These are phyloP conservation scores for Polietes domitor DNA, from an alignment of 2,888 invertebrate species.

Conservation along the genomic window DNA sequence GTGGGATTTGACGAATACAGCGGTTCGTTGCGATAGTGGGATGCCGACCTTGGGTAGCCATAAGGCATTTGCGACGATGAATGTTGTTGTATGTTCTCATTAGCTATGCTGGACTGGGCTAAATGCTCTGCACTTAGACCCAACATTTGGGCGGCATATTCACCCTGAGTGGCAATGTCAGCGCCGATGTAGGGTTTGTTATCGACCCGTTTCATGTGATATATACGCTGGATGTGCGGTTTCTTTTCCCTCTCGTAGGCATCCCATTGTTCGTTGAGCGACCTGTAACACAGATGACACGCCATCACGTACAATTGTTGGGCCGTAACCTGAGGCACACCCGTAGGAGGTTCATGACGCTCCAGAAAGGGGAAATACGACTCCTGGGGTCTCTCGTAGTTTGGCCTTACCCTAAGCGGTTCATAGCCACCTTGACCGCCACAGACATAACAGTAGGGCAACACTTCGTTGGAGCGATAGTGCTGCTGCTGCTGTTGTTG, in stretches of 20 bases:
- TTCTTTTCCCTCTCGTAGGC: slow-evolving; percentile 92
- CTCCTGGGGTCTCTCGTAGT: slow-evolving; percentile 86
- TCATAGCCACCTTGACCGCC: slow-evolving; percentile 86
- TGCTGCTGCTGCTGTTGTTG: slow-evolving; percentile 63
- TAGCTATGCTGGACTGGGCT: slow-evolving; percentile 72
- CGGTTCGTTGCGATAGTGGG: slow-evolving; percentile 71
- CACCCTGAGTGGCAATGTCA: slow-evolving; percentile 93
- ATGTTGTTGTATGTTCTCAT: slow-evolving; percentile 66
- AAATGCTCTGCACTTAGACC: slow-evolving; percentile 86
- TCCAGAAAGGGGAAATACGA: slow-evolving; percentile 96
- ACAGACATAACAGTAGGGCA: slow-evolving; percentile 86
- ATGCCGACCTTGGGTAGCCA: slow-evolving; percentile 46
- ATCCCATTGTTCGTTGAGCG: slow-evolving; percentile 95
- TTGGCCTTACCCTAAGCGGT: slow-evolving; percentile 85
- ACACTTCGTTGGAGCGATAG: slow-evolving; percentile 54
- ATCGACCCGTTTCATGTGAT: slow-evolving; percentile 95
- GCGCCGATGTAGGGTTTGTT: slow-evolving; percentile 94
- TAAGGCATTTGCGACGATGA: slow-evolving; percentile 53
- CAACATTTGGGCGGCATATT: slow-evolving; percentile 94
- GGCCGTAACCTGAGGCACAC: slow-evolving; percentile 81
- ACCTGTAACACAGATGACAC: slow-evolving; percentile 92
- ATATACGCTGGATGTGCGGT: slow-evolving; percentile 92
- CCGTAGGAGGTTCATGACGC: slow-evolving; percentile 91
- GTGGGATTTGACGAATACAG: slow-evolving; percentile 75
- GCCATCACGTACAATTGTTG: slow-evolving; percentile 84